Conservation (phyloP, 2,797 vertebrate genomes). For the Lerista edwardsae region DNA sequence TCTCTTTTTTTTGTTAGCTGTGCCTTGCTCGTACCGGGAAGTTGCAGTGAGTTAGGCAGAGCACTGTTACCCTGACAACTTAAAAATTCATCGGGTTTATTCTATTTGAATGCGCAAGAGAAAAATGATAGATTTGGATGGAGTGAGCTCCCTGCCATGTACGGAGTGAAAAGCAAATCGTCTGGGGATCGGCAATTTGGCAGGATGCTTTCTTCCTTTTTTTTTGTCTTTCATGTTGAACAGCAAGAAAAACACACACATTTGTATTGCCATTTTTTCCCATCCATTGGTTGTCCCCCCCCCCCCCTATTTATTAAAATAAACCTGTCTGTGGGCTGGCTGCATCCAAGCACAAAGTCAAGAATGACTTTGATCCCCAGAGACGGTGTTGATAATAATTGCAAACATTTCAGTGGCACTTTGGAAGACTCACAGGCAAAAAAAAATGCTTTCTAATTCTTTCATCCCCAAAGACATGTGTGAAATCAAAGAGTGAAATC, state of each 20-base stretch:
- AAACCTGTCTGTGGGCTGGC: slow-evolving; percentile 32
- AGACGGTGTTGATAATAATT: slow-evolving; percentile 8
- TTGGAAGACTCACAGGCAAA: neutral
- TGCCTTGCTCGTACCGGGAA: slow-evolving; percentile 48
- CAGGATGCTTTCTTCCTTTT: neutral
- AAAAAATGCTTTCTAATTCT: neutral
- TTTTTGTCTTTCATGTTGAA: neutral
- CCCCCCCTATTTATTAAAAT: neutral
- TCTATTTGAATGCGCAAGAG: slow-evolving; percentile 54
- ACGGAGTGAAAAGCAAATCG: neutral
- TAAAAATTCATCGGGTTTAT: slow-evolving; percentile 64
- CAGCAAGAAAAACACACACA: neutral
- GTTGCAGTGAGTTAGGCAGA: slow-evolving; percentile 50
- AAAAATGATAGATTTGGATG: slow-evolving; percentile 52
- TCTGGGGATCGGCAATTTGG: slow-evolving; percentile 42
- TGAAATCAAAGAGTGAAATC: neutral
- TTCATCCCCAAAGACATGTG: neutral
- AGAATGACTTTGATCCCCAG: slow-evolving; percentile 18
- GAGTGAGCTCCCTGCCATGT: slow-evolving; percentile 37
- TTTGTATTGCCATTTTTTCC: slow-evolving; percentile 24
- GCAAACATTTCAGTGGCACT: slow-evolving; percentile 16
- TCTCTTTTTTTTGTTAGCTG: neutral
- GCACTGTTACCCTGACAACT: slow-evolving; percentile 68
- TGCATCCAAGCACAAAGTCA: slow-evolving; percentile 22
- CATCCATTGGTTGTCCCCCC: neutral